A percentile compares a stretch with the other conserved stretches of the same genome.
Conservation (phyloP, 2,888 invertebrate genomes). For the Cephus rjabovi region DNA sequence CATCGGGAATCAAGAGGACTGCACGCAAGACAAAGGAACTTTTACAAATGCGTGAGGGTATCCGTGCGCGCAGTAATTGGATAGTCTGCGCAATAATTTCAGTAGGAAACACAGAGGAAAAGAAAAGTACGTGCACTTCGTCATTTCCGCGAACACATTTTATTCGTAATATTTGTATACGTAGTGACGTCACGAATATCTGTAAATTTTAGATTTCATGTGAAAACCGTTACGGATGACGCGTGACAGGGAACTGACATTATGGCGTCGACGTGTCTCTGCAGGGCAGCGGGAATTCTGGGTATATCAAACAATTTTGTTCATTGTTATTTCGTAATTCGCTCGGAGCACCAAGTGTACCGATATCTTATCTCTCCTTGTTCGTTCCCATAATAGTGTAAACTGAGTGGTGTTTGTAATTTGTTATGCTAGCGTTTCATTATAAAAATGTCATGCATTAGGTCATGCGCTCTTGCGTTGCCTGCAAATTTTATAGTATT, state of each 20-base stretch:
- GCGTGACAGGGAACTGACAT: not conserved
- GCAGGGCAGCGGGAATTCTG: not conserved
- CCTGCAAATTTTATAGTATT: not conserved
- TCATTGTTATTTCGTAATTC: not conserved
- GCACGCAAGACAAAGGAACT: not conserved
- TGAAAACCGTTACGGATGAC: not conserved
- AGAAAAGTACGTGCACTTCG: not conserved
- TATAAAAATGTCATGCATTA: not conserved
- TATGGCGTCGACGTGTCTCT: not conserved
- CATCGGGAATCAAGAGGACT: not conserved
- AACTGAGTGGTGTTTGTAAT: conserved; percentile 29
- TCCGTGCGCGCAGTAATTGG: not conserved
- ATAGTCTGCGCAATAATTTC: not conserved
- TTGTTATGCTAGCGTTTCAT: conserved; percentile 24
- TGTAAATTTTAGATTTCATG: not conserved
- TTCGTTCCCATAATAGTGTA: conserved; percentile 41
- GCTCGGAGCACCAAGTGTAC: not conserved
- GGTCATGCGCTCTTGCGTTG: not conserved
- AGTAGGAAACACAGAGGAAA: not conserved
- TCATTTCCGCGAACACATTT: not conserved
- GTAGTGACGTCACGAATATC: not conserved
- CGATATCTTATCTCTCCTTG: conserved; percentile 54
- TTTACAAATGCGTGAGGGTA: not conserved
- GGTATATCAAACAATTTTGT: not conserved
- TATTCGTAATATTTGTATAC: not conserved